Percentiles rank a stretch among this genome's conserved stretches.
Evolutionary conservation across 1,140 invertebrate species (phyloP).

Genomic region (Zaprionus vittiger): DNA sequence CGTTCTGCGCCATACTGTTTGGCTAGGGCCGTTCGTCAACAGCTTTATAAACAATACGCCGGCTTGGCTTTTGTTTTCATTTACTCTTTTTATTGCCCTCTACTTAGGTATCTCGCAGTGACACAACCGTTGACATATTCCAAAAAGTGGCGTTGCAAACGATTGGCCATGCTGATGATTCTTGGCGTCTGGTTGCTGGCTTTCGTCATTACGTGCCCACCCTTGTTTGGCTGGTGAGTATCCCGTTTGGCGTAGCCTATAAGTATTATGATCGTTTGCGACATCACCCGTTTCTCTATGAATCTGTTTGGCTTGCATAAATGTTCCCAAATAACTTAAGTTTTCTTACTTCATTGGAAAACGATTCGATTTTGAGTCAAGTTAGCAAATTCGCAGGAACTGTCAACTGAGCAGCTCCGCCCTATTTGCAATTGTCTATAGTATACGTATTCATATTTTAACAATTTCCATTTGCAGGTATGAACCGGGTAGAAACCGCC

Average conservation of each 20-base stretch:
- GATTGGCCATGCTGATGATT: slow-evolving; percentile 92
- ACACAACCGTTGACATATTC: slow-evolving; percentile 93
- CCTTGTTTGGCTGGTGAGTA: slow-evolving; percentile 91
- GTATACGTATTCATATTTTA: neutral
- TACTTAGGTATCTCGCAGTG: slow-evolving; percentile 91
- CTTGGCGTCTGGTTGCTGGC: slow-evolving; percentile 93
- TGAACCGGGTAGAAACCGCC: slow-evolving; percentile 86
- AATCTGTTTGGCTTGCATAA: neutral
- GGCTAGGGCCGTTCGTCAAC: slow-evolving; percentile 52
- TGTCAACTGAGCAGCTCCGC: neutral
- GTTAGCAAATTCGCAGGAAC: neutral
- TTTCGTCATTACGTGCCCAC: slow-evolving; percentile 92
- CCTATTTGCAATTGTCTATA: neutral
- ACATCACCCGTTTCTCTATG: neutral
- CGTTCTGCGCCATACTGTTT: slow-evolving; percentile 49
- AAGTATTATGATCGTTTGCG: slow-evolving; percentile 6
- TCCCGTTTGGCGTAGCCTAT: neutral
- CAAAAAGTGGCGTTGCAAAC: slow-evolving; percentile 90
- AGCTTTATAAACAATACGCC: slow-evolving; percentile 77
- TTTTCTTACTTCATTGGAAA: neutral
- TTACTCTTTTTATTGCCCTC: slow-evolving; percentile 51
- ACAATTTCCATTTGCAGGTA: slow-evolving; percentile 85
- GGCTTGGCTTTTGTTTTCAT: slow-evolving; percentile 73
- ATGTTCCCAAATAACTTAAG: neutral
- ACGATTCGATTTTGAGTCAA: neutral